Conservation (phyloP, 2,888 invertebrate species). For the Melipona beecheii region DNA sequence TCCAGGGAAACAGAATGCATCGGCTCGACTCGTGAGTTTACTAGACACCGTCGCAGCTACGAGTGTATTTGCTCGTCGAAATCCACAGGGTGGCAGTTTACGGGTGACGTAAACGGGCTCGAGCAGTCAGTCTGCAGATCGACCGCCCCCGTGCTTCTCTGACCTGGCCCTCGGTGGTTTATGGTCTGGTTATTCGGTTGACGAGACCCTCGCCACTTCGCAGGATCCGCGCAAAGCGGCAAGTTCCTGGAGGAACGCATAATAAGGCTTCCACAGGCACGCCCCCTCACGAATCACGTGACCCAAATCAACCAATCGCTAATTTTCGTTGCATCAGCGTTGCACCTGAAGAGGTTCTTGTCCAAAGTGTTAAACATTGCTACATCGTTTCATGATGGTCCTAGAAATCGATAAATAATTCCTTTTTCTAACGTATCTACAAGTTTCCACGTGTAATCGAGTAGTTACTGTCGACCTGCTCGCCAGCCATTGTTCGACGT, state of each 20-base stretch:
- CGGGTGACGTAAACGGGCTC: constrained; percentile 74
- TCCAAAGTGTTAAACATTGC: too few species aligned
- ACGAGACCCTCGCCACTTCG: constrained; percentile 68
- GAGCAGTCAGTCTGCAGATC: constrained; percentile 44
- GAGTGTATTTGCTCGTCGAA: constrained; percentile 77
- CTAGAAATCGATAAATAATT: too few species aligned
- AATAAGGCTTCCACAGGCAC: constrained; percentile 64
- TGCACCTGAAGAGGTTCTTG: too few species aligned
- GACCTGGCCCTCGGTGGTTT: constrained; percentile 64
- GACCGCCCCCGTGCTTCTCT: constrained; percentile 45
- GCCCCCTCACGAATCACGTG: too few species aligned
- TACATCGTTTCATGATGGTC: too few species aligned
- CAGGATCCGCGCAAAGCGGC: constrained; percentile 63
- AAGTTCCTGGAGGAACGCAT: constrained; percentile 52
- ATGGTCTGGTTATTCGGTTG: constrained; percentile 73
- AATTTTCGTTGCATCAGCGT: too few species aligned
- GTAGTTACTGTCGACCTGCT: too few species aligned
- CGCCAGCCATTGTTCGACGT: too few species aligned
- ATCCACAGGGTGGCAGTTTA: constrained; percentile 74
- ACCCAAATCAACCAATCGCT: too few species aligned
- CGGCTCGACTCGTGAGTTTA: constrained; percentile 70
- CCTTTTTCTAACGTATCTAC: too few species aligned
- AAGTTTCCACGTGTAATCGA: too few species aligned
- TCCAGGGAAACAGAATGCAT: constrained; percentile 62
- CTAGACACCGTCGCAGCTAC: constrained; percentile 73